These are phyloP conservation scores for Oikopleura dioica DNA, from an alignment of 23 tunicate genomes.

Conservation along the genomic window DNA sequence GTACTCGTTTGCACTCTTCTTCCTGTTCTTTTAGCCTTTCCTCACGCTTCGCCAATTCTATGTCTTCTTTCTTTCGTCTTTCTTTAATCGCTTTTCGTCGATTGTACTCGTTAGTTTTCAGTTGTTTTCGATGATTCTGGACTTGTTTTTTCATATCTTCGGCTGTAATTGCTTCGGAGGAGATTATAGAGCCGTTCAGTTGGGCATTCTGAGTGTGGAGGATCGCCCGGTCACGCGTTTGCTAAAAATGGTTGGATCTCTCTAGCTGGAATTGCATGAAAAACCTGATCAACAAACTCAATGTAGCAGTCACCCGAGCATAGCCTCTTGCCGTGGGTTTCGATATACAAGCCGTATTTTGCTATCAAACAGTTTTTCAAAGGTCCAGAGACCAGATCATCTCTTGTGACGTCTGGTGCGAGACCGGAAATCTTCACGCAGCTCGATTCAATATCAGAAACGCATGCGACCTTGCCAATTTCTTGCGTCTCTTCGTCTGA, in stretches of 20 bases:
- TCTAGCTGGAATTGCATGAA: not conserved
- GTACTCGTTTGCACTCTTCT: too few species aligned
- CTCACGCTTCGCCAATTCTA: too few species aligned
- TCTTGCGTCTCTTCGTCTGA: not conserved
- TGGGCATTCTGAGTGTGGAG: too few species aligned
- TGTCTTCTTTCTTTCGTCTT: too few species aligned
- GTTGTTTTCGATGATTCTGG: too few species aligned
- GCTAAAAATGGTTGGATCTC: not conserved
- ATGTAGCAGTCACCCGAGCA: not conserved
- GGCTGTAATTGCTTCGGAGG: too few species aligned
- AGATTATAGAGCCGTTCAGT: too few species aligned
- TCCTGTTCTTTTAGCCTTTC: too few species aligned
- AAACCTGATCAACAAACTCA: not conserved
- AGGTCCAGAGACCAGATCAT: not conserved
- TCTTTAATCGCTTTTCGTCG: too few species aligned
- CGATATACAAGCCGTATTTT: not conserved
- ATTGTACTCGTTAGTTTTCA: too few species aligned
- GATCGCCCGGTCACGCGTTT: too few species aligned
- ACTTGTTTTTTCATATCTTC: too few species aligned
- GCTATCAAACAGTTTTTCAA: not conserved
- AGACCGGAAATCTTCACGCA: not conserved
- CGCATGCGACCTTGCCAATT: not conserved
- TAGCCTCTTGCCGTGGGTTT: not conserved
- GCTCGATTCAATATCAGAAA: not conserved
- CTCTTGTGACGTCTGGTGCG: not conserved